Evolutionary conservation across 2,113 vertebrate genomes (phyloP), one percentile per base, ranked within the genome.

Genomic region (Lepus europaeus): DNA sequence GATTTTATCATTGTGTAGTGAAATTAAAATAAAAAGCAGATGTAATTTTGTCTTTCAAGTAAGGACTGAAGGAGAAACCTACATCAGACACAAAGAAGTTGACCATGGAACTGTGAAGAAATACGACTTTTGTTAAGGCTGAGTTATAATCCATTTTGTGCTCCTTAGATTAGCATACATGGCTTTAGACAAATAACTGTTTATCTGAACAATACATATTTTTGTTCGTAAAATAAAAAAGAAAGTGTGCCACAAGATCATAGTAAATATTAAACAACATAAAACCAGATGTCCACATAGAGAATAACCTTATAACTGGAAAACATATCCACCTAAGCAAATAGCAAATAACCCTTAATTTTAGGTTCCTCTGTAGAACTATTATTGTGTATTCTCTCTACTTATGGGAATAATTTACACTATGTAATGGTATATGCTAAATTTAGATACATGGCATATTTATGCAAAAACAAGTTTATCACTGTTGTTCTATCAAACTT

Each of bases 21-120:
- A 89, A 91, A 82, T 89, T 78, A 78, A 82, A 85, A 81, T 78
- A 45, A 89, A 97, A 94, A 36, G 23, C 19, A 91, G 36, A 78
- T 85, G 17, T 49, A 77, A 88, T 92, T 70, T 93, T 51, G 39
- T 73, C 72, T 63, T 94, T 36, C 14, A 77, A 85, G 69, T 91
- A 85, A 63, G 23, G 53, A 23, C 13, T 81, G 33, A 93, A 78
- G 22, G 78, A 88, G 7, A 5, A 61, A 76, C 29, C 45, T 25
- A 5, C 13, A 27, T 23, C 22, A 25, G 51, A 76, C 10, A 94
- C 25, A 25, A 16, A 53, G 53, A 45, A 0, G 9, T 33, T 89
- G n/a, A 20, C 6, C 19, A 13, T 17, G 5, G 17, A 61, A 20
- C 22, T 82, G 29, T 29, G 64, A 59, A 9, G 36, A 89, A n/a